Base-by-base conservation (phyloP, 2,888 invertebrate genomes). In the Liposcelis brunnea region DNA sequence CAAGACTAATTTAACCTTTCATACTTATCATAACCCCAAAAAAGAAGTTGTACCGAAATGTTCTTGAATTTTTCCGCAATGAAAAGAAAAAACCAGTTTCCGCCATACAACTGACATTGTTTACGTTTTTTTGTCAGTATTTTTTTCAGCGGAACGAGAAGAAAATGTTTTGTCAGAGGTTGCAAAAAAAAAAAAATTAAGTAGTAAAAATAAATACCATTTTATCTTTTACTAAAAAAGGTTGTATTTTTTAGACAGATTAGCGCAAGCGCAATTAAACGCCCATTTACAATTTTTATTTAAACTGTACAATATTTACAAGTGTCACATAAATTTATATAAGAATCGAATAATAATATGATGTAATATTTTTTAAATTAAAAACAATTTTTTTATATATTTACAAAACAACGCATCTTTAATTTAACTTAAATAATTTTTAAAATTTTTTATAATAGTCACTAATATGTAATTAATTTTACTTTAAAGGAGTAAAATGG, bases 211-310 rank as follows among this genome's bases (percentile, higher is more conserved):
- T 15, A 44, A 18, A 16, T 31, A 44, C 32, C 19, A 15, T 15
- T 8, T 33, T 33, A 44, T 33, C 32, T 44, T 19, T 33, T 44
- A 26, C 44, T 49, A 49, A 52, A 49, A 51, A 52, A 52, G 48
- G 49, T 48, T 50, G 49, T 52, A 49, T 51, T 49, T 52, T 49
- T 51, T 44, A 51, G 50, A 40, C 40, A 40, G 19, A 40, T 40
- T 19, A 5, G 40, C 40, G 40, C 40, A 40, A 14, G 19, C 40
- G 40, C 40, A 16, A 40, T 12, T 16, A 19, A 40, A 40, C 40
- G 40, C 40, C 40, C 40, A 40, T 40, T 14, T 40, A 40, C 40
- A 40, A 40, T 40, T 10, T 40, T 19, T 40, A 40, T 40, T n/a
- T n/a, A n/a, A n/a, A n/a, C n/a, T n/a, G 6, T 40, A 40, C 40